phyloP scores from a whole-genome alignment of 2,888 invertebrate species.

The Octodonta nipae region DNA sequence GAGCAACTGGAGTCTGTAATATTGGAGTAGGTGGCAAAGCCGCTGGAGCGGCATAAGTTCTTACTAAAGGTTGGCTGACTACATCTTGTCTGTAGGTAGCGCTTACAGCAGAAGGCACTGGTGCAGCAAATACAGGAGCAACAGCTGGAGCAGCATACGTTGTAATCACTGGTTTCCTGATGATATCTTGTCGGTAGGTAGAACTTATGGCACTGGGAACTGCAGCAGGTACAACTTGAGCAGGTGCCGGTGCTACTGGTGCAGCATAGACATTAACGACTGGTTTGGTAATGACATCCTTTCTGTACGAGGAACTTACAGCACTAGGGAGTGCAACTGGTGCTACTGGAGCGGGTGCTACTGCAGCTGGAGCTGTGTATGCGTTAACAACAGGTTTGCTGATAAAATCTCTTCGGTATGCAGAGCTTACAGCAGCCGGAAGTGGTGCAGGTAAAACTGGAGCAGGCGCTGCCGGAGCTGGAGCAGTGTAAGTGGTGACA shows the following conservation, averaged over 20 bases:
- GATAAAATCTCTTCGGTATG: constrained; percentile 19
- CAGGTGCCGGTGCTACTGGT: background rate
- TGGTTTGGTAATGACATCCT: constrained; percentile 18
- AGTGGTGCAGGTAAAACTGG: background rate
- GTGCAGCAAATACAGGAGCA: constrained; percentile 5
- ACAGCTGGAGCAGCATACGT: constrained; percentile 5
- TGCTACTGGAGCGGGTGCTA: constrained; percentile 3
- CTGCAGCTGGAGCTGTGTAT: constrained; percentile 9
- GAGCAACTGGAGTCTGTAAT: constrained; percentile 11
- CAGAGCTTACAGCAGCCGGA: constrained; percentile 16
- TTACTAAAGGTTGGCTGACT: constrained; percentile 4
- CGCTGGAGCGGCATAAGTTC: constrained; percentile 5
- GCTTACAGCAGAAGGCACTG: background rate
- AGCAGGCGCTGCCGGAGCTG: constrained; percentile 1
- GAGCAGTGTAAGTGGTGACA: background rate
- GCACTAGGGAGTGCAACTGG: constrained; percentile 4
- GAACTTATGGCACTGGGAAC: constrained; percentile 8
- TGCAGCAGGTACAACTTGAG: constrained; percentile 5
- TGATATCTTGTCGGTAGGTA: background rate
- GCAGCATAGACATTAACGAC: constrained; percentile 8
- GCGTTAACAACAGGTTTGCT: constrained; percentile 15
- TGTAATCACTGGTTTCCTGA: background rate
- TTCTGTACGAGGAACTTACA: constrained; percentile 17
- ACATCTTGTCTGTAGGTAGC: background rate
- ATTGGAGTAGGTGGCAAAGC: background rate